phyloP scores from a whole-genome alignment of 2,888 invertebrate species.

The Rhyacophila evoluta region DNA sequence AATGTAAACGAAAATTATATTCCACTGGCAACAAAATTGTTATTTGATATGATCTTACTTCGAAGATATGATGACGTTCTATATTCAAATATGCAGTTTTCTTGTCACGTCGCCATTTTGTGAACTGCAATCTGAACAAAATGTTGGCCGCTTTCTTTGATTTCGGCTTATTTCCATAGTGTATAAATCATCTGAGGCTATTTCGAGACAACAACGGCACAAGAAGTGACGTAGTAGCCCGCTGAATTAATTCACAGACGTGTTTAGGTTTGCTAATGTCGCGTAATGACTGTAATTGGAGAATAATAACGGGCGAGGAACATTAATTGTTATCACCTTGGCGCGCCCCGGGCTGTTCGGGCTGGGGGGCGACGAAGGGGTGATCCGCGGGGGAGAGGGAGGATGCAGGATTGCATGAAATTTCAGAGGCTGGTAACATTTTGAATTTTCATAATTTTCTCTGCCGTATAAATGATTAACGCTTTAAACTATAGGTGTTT shows the following conservation, averaged over 20 bases:
- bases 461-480: no score
- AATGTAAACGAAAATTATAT: no score
- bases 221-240: conserved; percentile 5
- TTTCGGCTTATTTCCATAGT: not conserved
- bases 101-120: not conserved
- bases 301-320: conserved; percentile 43
- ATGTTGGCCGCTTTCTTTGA: conserved; percentile 17
- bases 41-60: no score
- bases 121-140: not conserved
- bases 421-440: not conserved
- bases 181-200: conserved; percentile 1
- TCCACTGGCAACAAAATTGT: no score
- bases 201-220: not conserved
- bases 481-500: no score
- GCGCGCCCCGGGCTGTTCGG: conserved; percentile 31
- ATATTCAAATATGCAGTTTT: not conserved
- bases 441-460: not conserved
- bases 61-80: no score
- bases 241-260: conserved; percentile 47
- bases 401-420: conserved; percentile 15
- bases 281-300: conserved; percentile 44
- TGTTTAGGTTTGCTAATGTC: conserved; percentile 41
- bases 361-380: not conserved
- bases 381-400: not conserved
- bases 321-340: conserved; percentile 48